Evolutionary conservation across 2,888 invertebrate species (phyloP), one percentile per base, ranked within the genome.

Genomic region (Hedya salicella): DNA sequence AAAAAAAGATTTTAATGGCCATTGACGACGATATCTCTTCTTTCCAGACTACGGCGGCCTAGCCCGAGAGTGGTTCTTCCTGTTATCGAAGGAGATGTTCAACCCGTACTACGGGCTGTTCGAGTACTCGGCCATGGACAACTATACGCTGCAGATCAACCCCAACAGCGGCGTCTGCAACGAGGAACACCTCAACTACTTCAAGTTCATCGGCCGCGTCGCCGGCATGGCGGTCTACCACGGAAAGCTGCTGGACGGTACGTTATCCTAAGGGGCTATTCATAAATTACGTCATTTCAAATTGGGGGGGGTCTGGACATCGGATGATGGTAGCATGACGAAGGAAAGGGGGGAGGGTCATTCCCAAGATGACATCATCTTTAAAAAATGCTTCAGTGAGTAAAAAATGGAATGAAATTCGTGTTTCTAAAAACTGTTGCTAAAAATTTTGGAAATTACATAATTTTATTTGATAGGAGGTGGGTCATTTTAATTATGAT

Each of bases 211-310:
- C 75, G 99, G 99, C 68, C 94, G 99, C 67, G 96, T 99, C 71
- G 99, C 98, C 62, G 99, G 99, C 75, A 99, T 99, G 98, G 99
- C 99, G 30, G 98, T 99, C 39, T 99, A 98, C 89, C 99, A 99
- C 86, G 99, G 99, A 75, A 99, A 99, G 92, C 93, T 99, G 73
- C 91, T 99, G 70, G 99, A 99, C 93, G 98, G 98, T 97, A 81
- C n/a, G n/a, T n/a, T n/a, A n/a, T n/a, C n/a, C n/a, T n/a, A 89
- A 90, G 75, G 4, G 25, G 25, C 25, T 25, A 25, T 25, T 6
- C 6, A 2, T 25, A 25, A n/a, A n/a, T n/a, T n/a, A n/a, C n/a
- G n/a, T n/a, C n/a, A n/a, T n/a, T n/a, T n/a, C n/a, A n/a, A n/a
- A n/a, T n/a, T n/a, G n/a, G n/a, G n/a, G n/a, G n/a, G n/a, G n/a